phyloP scores from a whole-genome alignment of 2,797 vertebrate species.

The Decapterus maruadsi region DNA sequence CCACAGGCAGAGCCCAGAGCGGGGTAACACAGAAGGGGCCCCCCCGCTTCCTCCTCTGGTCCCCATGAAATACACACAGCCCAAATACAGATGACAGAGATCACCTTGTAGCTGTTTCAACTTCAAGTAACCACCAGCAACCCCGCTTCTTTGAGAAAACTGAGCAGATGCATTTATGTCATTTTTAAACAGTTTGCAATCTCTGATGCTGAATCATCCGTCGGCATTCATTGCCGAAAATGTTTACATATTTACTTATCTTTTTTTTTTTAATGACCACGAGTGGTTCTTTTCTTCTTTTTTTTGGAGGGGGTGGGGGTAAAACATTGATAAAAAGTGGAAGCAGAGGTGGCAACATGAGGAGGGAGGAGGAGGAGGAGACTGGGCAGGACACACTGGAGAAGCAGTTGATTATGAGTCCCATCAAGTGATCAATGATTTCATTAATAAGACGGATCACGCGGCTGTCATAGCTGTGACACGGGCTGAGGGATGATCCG shows the following conservation, averaged over 20 bases:
- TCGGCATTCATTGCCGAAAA: conserved; percentile 8
- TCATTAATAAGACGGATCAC: conserved; percentile 99
- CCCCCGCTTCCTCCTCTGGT: conserved; percentile 63
- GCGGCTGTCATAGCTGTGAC: conserved; percentile 95
- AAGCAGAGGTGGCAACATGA: conserved; percentile 61
- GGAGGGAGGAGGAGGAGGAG: conserved; percentile 58
- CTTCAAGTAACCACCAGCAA: not conserved
- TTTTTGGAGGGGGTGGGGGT: not conserved
- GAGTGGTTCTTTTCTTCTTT: conserved; percentile 32
- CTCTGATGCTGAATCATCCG: not conserved
- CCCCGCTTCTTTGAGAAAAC: not conserved
- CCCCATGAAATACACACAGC: conserved; percentile 63
- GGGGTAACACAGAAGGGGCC: conserved; percentile 62
- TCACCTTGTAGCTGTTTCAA: conserved; percentile 34
- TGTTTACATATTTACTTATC: conserved; percentile 24
- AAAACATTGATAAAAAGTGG: conserved; percentile 35
- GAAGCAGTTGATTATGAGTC: conserved; percentile 94
- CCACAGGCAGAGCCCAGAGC: conserved; percentile 73
- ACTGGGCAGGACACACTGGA: conserved; percentile 81
- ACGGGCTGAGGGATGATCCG: conserved; percentile 96
- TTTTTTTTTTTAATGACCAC: conserved; percentile 71
- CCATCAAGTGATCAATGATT: conserved; percentile 99
- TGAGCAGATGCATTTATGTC: not conserved
- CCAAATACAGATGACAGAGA: conserved; percentile 61
- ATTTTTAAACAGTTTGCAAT: conserved; percentile 4